phyloP scores from a whole-genome alignment of 2,888 invertebrate genomes.

The Harpagoxenus sublaevis region DNA sequence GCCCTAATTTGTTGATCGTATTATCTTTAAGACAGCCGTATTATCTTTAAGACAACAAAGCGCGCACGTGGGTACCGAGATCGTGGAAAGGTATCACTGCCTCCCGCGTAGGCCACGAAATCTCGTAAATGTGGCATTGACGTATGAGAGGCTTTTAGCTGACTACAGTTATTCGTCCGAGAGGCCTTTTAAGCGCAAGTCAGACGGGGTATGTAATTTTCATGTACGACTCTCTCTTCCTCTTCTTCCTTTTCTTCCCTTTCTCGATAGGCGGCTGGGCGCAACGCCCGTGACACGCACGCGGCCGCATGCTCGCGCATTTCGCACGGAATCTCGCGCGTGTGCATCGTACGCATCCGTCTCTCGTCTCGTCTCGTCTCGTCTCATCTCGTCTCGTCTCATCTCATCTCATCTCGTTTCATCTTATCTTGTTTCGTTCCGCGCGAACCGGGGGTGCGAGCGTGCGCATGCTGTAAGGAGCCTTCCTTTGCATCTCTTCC shows the following conservation, averaged over 20 bases:
- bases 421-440: neutral
- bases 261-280: slow-evolving; percentile 60
- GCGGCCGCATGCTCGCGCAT: slow-evolving; percentile 64
- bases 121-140: slow-evolving; percentile 74
- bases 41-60: neutral
- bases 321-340: slow-evolving; percentile 65
- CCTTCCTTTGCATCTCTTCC: slow-evolving; percentile 10
- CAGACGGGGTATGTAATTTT: slow-evolving; percentile 76
- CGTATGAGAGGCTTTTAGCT: slow-evolving; percentile 74
- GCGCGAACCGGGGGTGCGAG: neutral
- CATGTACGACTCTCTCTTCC: slow-evolving; percentile 73
- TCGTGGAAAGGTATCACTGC: neutral
- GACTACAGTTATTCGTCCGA: slow-evolving; percentile 73
- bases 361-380: neutral
- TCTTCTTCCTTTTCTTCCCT: slow-evolving; percentile 44
- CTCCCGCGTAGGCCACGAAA: slow-evolving; percentile 62
- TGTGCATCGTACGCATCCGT: slow-evolving; percentile 41
- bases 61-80: neutral
- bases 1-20: neutral
- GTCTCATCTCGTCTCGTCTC: neutral
- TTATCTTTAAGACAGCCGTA: neutral
- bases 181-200: slow-evolving; percentile 75
- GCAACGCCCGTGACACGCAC: slow-evolving; percentile 65
- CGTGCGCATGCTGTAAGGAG: neutral
- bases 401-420: neutral